Conservation (phyloP, 1,140 invertebrate genomes). For the Panagrolaimus sp. region DNA sequence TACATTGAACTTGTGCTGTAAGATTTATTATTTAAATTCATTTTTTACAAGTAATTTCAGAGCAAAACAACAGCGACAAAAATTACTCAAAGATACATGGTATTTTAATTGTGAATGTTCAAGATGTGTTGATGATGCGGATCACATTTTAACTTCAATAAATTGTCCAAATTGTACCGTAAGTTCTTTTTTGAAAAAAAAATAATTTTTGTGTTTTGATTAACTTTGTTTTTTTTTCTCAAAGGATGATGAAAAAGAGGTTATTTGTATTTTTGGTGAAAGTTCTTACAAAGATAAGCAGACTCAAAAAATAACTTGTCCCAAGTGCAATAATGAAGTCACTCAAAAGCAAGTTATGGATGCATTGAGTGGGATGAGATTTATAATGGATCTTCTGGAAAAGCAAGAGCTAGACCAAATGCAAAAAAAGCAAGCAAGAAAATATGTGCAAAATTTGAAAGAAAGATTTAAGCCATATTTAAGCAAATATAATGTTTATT, state of each 20-base stretch:
- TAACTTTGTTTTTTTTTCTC: neutral
- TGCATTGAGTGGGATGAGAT: slow-evolving; percentile 25
- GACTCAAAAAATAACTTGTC: slow-evolving; percentile 26
- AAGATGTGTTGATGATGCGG: slow-evolving; percentile 34
- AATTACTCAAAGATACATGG: slow-evolving; percentile 55
- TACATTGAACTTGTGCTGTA: slow-evolving; percentile 55
- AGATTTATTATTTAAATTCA: slow-evolving; percentile 7
- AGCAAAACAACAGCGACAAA: slow-evolving; percentile 46
- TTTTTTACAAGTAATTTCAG: neutral
- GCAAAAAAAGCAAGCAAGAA: slow-evolving; percentile 18
- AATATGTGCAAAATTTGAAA: slow-evolving; percentile 21
- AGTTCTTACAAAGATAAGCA: slow-evolving; percentile 25
- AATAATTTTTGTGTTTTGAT: neutral
- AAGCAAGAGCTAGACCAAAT: slow-evolving; percentile 25
- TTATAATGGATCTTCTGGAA: slow-evolving; percentile 25
- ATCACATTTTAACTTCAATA: slow-evolving; percentile 40
- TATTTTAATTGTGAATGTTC: slow-evolving; percentile 44
- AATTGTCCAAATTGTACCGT: slow-evolving; percentile 27
- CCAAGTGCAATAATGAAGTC: slow-evolving; percentile 22
- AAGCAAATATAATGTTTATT: slow-evolving; percentile 12
- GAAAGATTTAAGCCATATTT: slow-evolving; percentile 21
- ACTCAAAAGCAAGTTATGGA: slow-evolving; percentile 24
- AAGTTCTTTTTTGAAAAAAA: neutral
- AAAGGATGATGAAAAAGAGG: slow-evolving; percentile 10
- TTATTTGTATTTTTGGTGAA: slow-evolving; percentile 21